phyloP scores from a whole-genome alignment of 2,797 vertebrate species.

The Pangasius sanitwongsei region DNA sequence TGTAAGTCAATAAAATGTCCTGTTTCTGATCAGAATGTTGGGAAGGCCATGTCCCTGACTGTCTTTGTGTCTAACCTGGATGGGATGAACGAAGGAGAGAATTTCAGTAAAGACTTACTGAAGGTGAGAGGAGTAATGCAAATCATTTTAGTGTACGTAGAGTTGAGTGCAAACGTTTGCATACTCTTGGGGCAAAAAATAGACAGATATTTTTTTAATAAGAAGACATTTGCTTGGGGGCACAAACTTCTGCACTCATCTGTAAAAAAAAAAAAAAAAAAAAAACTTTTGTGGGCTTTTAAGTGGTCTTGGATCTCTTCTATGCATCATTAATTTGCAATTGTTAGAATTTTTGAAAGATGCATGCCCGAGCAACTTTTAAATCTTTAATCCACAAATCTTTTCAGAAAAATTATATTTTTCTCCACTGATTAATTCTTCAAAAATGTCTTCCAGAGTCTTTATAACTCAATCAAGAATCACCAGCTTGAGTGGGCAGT shows the following conservation, averaged over 20 bases:
- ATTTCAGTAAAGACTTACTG: conserved; percentile 84
- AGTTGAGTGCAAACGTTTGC: not conserved
- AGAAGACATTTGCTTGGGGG: no score
- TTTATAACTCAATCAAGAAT: conserved; percentile 86
- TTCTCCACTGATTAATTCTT: not conserved
- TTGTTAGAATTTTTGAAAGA: not conserved
- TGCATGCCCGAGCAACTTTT: not conserved
- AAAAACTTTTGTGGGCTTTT: not conserved
- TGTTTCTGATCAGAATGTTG: conserved; percentile 78
- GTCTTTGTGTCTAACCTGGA: conserved; percentile 87
- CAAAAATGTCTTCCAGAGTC: conserved; percentile 67
- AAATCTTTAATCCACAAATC: not conserved
- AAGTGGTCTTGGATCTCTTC: no score
- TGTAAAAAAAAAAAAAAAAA: no score
- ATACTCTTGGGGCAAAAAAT: not conserved
- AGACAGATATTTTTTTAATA: no score
- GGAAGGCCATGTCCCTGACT: conserved; percentile 84
- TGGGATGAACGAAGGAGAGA: conserved; percentile 80
- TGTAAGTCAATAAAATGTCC: conserved; percentile 1
- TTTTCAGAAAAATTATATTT: not conserved
- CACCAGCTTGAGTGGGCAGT: conserved; percentile 86
- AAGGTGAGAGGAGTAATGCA: conserved; percentile 74
- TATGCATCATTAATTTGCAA: not conserved
- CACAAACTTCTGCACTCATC: no score
- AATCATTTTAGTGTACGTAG: not conserved